A percentile compares a stretch with the other conserved stretches of the same genome.
Evolutionary conservation across 2,888 invertebrate genomes (phyloP).

Genomic region (Cephus spinipes): DNA sequence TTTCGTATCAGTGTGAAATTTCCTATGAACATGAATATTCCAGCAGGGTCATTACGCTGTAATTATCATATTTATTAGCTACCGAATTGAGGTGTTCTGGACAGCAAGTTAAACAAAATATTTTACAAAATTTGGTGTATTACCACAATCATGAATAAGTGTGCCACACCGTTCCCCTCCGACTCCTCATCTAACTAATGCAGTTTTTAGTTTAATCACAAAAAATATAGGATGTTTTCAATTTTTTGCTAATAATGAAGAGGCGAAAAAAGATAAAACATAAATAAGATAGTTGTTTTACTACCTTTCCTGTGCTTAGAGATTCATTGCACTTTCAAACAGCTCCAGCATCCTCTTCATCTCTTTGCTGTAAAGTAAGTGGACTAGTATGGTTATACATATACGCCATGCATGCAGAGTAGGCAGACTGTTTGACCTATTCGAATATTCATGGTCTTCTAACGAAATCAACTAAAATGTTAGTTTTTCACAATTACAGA

Average conservation of each 20-base stretch:
- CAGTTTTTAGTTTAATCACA: background rate
- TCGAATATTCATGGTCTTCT: slow-evolving; percentile 26
- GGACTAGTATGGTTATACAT: background rate
- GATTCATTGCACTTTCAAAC: slow-evolving; percentile 59
- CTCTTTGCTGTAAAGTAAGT: slow-evolving; percentile 53
- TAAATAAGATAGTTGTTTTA: background rate
- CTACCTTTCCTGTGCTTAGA: slow-evolving; percentile 31
- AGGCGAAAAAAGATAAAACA: background rate
- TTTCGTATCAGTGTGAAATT: background rate
- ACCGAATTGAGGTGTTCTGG: background rate
- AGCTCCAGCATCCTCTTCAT: slow-evolving; percentile 62
- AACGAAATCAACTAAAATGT: slow-evolving; percentile 26
- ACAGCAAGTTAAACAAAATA: background rate
- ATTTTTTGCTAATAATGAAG: slow-evolving; percentile 20
- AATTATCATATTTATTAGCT: background rate
- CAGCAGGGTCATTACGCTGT: background rate
- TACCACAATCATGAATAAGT: background rate
- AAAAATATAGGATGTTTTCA: slow-evolving; percentile 21
- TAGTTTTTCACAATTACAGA: background rate
- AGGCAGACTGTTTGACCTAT: slow-evolving; percentile 27
- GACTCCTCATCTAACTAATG: background rate
- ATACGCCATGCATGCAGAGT: slow-evolving; percentile 17
- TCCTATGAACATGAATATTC: background rate
- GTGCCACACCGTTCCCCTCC: too few relatives aligned
- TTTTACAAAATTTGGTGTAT: background rate